Evolutionary conservation across 2,797 vertebrate species (phyloP).

Genomic region (Pseudomugil tenellus): DNA sequence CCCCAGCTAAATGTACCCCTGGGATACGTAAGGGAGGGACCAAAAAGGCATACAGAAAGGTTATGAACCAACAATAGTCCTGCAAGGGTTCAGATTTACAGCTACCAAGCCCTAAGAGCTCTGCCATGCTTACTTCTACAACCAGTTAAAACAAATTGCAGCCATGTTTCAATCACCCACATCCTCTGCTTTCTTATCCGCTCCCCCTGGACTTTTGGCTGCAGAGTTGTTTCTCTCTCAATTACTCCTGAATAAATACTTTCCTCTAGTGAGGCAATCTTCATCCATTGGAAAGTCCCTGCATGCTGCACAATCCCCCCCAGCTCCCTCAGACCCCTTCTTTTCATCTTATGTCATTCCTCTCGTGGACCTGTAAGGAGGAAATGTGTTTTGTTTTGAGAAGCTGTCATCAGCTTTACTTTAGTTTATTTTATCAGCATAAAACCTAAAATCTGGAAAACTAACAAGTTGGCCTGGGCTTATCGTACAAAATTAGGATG

Average conservation of each 20-base stretch:
- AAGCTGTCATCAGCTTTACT: constrained; percentile 34
- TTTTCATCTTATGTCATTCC: constrained; percentile 38
- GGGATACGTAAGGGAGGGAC: constrained; percentile 73
- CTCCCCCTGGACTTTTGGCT: constrained; percentile 59
- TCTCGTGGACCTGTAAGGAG: constrained; percentile 15
- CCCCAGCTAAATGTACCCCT: constrained; percentile 78
- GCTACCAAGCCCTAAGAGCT: constrained; percentile 70
- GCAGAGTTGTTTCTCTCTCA: constrained; percentile 74
- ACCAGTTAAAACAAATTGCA: constrained; percentile 85
- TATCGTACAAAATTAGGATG: neutral
- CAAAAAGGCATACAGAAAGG: constrained; percentile 66
- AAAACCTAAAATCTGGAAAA: constrained; percentile 11
- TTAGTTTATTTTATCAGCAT: constrained; percentile 37
- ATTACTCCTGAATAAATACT: constrained; percentile 79
- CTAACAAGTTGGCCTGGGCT: constrained; percentile 2
- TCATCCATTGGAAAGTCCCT: constrained; percentile 67
- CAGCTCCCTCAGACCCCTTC: constrained; percentile 14
- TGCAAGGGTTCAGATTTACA: constrained; percentile 79
- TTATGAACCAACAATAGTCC: constrained; percentile 75
- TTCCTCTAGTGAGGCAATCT: constrained; percentile 70
- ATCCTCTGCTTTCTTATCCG: constrained; percentile 72
- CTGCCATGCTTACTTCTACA: constrained; percentile 81
- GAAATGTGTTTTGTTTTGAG: constrained; percentile 33
- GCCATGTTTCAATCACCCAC: constrained; percentile 79
- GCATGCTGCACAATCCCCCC: constrained; percentile 37